These are phyloP conservation scores for Frankliniella intonsa DNA, from an alignment of 2,888 invertebrate species.

Conservation along the genomic window DNA sequence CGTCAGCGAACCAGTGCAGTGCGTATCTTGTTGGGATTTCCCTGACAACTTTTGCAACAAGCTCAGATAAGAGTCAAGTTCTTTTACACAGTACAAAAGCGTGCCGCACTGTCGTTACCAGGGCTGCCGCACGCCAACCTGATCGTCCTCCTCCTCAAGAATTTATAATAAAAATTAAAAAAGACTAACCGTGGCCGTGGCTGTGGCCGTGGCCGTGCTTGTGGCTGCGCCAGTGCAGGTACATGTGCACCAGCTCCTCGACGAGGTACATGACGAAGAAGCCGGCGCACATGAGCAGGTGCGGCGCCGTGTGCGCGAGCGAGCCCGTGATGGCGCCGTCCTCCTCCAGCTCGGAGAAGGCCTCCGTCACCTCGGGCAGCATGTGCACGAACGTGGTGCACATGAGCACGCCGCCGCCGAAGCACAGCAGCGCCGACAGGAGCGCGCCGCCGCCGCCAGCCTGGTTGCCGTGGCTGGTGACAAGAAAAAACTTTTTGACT, in stretches of 20 bases:
- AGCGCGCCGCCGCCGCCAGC: constrained; percentile 11
- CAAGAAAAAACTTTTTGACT: neutral
- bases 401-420: constrained; percentile 61
- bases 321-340: constrained; percentile 44
- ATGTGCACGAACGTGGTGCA: constrained; percentile 62
- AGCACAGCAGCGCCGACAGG: constrained; percentile 54
- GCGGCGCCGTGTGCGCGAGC: constrained; percentile 42
- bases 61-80: too few species aligned
- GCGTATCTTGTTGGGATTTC: too few species aligned
- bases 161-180: too few species aligned
- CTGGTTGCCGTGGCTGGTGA: constrained; percentile 23
- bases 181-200: neutral
- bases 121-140: too few species aligned
- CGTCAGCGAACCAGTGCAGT: neutral
- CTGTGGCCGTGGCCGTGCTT: neutral
- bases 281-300: constrained; percentile 56
- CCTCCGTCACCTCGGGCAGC: constrained; percentile 59
- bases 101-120: too few species aligned
- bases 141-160: too few species aligned
- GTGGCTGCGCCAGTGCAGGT: constrained; percentile 30
- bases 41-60: too few species aligned
- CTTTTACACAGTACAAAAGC: too few species aligned
- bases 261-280: constrained; percentile 62
- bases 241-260: constrained; percentile 55
- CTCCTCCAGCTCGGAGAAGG: constrained; percentile 50